Evolutionary conservation across 1,140 invertebrate species (phyloP).

Genomic region (Nasonia giraulti): DNA sequence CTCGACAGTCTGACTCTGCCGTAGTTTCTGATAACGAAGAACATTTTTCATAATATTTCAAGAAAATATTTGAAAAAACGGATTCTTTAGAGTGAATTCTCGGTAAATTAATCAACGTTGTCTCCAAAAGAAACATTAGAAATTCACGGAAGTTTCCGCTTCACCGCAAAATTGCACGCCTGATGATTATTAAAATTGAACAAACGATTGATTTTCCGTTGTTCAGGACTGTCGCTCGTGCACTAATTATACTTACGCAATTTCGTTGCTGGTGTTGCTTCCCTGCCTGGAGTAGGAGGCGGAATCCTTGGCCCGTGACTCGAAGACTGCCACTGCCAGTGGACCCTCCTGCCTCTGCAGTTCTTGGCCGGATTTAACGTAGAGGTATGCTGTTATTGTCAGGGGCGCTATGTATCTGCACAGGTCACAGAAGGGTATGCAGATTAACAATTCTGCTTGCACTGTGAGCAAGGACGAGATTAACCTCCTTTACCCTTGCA

Average conservation of each 20-base stretch:
- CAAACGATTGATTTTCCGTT: background rate
- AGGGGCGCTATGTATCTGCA: conserved; percentile 80
- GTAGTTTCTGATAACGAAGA: no score
- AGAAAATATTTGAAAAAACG: no score
- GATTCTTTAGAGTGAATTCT: no score
- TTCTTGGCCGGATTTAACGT: conserved; percentile 78
- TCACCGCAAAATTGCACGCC: no score
- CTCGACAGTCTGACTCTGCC: no score
- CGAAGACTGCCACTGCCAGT: conserved; percentile 75
- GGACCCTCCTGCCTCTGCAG: conserved; percentile 76
- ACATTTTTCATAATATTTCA: no score
- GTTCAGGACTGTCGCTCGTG: background rate
- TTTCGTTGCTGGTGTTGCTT: conserved; percentile 60
- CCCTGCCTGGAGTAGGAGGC: conserved; percentile 47
- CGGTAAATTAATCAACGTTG: no score
- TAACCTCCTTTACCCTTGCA: background rate
- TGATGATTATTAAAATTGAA: no score
- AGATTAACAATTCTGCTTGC: conserved; percentile 5
- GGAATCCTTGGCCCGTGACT: conserved; percentile 63
- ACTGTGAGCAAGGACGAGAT: background rate
- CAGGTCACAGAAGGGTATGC: conserved; percentile 43
- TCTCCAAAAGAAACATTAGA: no score
- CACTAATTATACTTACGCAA: conserved; percentile 62
- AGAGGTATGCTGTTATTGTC: conserved; percentile 78
- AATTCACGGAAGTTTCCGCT: no score